Evolutionary conservation across 2,113 vertebrate genomes (phyloP).

Genomic region (Tor tambroides): DNA sequence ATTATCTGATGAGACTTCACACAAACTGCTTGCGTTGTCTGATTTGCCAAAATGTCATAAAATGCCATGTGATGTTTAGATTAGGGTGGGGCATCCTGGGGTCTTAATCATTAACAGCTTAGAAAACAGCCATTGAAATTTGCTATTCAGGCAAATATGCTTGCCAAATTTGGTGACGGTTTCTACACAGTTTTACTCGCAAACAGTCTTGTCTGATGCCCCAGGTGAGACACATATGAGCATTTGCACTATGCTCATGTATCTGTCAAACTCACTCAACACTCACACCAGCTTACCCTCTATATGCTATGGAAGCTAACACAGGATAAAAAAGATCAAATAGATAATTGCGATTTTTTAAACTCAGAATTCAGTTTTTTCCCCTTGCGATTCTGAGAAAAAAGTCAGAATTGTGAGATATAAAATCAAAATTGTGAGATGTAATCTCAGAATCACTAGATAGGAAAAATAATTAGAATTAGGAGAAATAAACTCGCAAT

Average conservation of each 20-base stretch:
- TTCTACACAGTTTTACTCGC: background rate
- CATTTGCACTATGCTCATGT: background rate
- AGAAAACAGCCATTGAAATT: background rate
- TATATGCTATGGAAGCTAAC: too few species aligned
- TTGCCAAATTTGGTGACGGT: background rate
- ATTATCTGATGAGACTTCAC: conserved; percentile 53
- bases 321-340: too few species aligned
- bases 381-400: too few species aligned
- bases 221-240: background rate
- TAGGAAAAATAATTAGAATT: too few species aligned
- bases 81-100: conserved; percentile 41
- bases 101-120: conserved; percentile 50
- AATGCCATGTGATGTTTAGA: conserved; percentile 74
- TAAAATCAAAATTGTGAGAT: too few species aligned
- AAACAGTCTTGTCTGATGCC: background rate
- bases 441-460: too few species aligned
- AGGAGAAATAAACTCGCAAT: too few species aligned
- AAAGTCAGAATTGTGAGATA: too few species aligned
- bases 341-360: too few species aligned
- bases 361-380: too few species aligned
- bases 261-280: too few species aligned
- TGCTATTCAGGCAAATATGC: background rate
- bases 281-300: too few species aligned
- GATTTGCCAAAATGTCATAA: conserved; percentile 71
- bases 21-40: conserved; percentile 54